Evolutionary conservation across 2,113 vertebrate genomes (phyloP).

Genomic region (Neoarius graeffei): DNA sequence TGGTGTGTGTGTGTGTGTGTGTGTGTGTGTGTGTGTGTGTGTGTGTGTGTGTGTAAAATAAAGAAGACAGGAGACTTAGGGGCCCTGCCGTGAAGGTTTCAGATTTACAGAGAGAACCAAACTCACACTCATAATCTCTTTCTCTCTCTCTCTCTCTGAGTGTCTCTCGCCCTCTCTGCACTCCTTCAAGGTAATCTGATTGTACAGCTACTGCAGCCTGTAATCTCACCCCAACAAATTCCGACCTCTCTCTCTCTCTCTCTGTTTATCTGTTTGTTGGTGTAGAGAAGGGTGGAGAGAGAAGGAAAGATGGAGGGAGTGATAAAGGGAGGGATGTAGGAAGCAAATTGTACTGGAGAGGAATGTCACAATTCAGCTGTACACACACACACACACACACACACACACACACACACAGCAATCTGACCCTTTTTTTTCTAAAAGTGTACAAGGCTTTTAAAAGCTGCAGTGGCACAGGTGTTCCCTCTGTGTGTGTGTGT

Average conservation of each 20-base stretch:
- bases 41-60: not conserved
- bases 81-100: constrained; percentile 26
- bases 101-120: constrained; percentile 25
- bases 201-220: constrained; percentile 31
- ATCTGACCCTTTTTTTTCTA: no score
- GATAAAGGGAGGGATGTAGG: not conserved
- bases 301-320: not conserved
- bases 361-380: no score
- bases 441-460: no score
- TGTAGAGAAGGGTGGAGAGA: no score
- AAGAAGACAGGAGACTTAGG: not conserved
- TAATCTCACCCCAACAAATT: constrained; percentile 54
- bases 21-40: constrained; percentile 39
- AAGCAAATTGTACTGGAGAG: no score
- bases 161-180: constrained; percentile 18
- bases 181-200: constrained; percentile 53
- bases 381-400: no score
- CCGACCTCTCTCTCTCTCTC: not conserved
- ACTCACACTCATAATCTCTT: constrained; percentile 9
- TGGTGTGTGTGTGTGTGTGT: constrained; percentile 20
- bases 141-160: not conserved
- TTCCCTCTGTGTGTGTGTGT: no score
- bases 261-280: no score
- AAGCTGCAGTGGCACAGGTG: no score
- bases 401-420: no score